A percentile compares a stretch with the other conserved stretches of the same genome.
phyloP scores from a whole-genome alignment of 1,140 invertebrate genomes.

The Nasonia giraulti region DNA sequence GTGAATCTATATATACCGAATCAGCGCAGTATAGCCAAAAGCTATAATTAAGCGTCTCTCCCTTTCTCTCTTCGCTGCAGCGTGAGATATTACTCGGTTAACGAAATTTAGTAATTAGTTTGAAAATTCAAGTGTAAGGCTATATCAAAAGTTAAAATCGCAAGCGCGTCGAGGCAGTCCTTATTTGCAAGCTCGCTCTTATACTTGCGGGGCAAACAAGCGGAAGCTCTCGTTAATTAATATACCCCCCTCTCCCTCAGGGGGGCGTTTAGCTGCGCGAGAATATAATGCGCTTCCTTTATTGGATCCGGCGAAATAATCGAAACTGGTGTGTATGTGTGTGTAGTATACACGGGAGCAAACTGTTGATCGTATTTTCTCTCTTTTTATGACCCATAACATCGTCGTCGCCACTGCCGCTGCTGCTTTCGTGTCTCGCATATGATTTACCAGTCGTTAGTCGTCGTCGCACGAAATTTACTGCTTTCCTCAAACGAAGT shows the following conservation, averaged over 20 bases:
- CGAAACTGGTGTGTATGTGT: not conserved
- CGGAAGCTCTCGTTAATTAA: not conserved
- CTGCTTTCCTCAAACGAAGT: not conserved
- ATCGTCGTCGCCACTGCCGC: not conserved
- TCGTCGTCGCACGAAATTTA: too few relatives aligned
- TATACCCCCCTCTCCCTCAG: not conserved
- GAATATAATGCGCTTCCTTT: not conserved
- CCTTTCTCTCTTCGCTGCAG: too few relatives aligned
- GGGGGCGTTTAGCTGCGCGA: not conserved
- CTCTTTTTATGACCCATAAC: constrained; percentile 1
- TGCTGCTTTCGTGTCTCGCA: not conserved
- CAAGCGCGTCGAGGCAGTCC: too few relatives aligned
- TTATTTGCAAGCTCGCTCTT: not conserved
- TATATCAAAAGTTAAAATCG: too few relatives aligned
- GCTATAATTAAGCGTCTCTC: too few relatives aligned
- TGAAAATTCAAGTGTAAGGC: too few relatives aligned
- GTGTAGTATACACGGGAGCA: not conserved
- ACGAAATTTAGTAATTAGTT: too few relatives aligned
- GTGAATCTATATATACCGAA: too few relatives aligned
- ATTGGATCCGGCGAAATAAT: not conserved
- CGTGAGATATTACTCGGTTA: too few relatives aligned
- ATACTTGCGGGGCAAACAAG: not conserved
- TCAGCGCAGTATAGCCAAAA: too few relatives aligned
- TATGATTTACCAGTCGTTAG: not conserved
- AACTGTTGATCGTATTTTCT: constrained; percentile 4